A percentile compares a stretch with the other conserved stretches of the same genome.
These are phyloP conservation scores for Uropsilus gracilis DNA, from an alignment of 2,113 vertebrate species.

Conservation along the genomic window DNA sequence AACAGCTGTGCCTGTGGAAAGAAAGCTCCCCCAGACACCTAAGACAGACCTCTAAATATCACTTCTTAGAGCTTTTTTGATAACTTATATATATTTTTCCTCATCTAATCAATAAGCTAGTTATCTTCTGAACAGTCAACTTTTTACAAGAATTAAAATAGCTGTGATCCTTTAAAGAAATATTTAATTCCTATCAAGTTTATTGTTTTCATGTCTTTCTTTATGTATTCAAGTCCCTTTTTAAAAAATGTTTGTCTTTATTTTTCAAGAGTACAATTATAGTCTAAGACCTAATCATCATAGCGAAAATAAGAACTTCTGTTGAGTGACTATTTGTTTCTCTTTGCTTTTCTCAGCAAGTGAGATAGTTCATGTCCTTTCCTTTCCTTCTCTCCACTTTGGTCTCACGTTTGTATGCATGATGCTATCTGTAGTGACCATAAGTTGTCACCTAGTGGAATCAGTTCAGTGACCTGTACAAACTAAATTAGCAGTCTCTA, in stretches of 20 bases:
- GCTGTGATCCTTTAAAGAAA: not conserved
- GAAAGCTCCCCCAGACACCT: constrained; percentile 26
- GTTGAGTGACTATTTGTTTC: not conserved
- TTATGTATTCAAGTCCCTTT: not conserved
- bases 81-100: not conserved
- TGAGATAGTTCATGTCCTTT: not conserved
- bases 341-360: not conserved
- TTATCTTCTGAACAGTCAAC: not conserved
- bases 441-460: constrained; percentile 50
- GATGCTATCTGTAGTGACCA: constrained; percentile 8
- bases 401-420: not conserved
- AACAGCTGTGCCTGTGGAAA: constrained; percentile 64
- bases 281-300: not conserved
- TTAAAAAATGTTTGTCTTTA: not conserved
- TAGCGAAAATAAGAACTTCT: not conserved
- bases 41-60: not conserved
- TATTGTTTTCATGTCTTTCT: constrained; percentile 13
- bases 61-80: constrained; percentile 24
- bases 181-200: not conserved
- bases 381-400: not conserved
- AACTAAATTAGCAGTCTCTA: constrained; percentile 66
- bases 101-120: constrained; percentile 3
- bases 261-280: not conserved
- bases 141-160: constrained; percentile 7
- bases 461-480: constrained; percentile 56